Evolutionary conservation across 2,797 vertebrate genomes (phyloP).

Genomic region (Pipistrellus kuhlii): DNA sequence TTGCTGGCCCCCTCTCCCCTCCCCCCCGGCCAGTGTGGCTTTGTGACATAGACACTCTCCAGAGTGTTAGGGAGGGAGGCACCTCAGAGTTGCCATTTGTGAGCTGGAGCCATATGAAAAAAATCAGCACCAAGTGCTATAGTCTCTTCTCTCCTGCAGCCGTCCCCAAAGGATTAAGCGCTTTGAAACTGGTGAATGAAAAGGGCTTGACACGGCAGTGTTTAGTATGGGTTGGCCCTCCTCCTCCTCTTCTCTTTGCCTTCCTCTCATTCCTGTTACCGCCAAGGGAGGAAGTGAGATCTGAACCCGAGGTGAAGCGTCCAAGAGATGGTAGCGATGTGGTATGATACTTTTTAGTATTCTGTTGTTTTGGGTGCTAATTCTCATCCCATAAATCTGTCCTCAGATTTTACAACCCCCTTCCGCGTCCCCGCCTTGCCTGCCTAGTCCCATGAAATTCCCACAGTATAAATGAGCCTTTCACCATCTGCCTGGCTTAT

Average conservation of each 20-base stretch:
- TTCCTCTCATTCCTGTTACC: neutral
- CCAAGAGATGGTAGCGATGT: neutral
- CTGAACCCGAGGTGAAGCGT: neutral
- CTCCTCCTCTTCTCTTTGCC: neutral
- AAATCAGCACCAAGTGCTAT: neutral
- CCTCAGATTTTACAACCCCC: neutral
- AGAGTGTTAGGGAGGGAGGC: constrained; percentile 7
- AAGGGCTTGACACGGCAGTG: neutral
- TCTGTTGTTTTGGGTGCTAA: neutral
- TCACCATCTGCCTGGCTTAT: constrained; percentile 23
- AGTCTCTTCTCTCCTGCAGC: neutral
- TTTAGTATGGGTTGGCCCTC: neutral
- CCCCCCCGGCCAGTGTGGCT: neutral
- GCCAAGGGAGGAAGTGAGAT: neutral
- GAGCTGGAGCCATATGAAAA: constrained; percentile 45
- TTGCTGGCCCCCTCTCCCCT: neutral
- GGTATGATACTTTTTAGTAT: neutral
- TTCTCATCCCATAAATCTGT: neutral
- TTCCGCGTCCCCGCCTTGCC: neutral
- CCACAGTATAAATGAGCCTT: neutral
- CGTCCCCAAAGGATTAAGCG: neutral
- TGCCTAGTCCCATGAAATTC: neutral
- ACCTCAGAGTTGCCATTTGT: neutral
- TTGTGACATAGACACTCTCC: constrained; percentile 73
- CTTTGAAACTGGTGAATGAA: constrained; percentile 57